Evolutionary conservation across 2,113 vertebrate species (phyloP), one percentile per base, ranked within the genome.

Genomic region (Struthio camelus): DNA sequence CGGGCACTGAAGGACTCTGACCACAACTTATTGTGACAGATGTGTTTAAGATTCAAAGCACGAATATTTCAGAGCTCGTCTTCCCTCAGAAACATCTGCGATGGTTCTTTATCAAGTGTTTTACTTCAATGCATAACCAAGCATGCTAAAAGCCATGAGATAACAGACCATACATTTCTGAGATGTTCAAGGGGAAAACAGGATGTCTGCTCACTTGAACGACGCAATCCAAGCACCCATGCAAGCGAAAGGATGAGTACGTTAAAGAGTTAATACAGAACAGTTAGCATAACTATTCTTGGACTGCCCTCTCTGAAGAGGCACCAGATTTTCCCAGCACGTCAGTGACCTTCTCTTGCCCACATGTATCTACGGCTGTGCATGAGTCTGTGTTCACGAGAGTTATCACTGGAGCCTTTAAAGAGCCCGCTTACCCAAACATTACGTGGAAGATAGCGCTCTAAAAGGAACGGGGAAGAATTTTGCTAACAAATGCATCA

Each of bases 311-410:
- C 30, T 2, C 0, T 82, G 66, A 91, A 69, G 25, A 91, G 44
- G 65, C 51, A 84, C 80, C 6, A 87, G 56, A 85, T 94, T 94
- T 97, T 93, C 89, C n/a, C 81, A 95, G 56, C n/a, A 44, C 15
- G 19, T 89, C 78, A 53, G 53, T 80, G 87, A 94, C 32, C 66
- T 89, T 56, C 38, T 82, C 42, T 90, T 95, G 66, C 70, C 69
- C 84, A 65, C 58, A 61, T 0, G 0, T 77, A 59, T 79, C 58
- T 87, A 7, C 65, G 58, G 25, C 56, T 87, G 42, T 10, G 0
- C 19, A 5, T 17, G 46, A 86, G 40, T 44, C n/a, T 70, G 30
- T 66, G 46, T 20, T 82, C 25, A 30, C 18, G 4, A 80, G 22
- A 81, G 51, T 54, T 91, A 72, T 53, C 78, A 58, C 38, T 18